Evolutionary conservation across 2,888 invertebrate species (phyloP).

Genomic region (Stratiomys singularior): DNA sequence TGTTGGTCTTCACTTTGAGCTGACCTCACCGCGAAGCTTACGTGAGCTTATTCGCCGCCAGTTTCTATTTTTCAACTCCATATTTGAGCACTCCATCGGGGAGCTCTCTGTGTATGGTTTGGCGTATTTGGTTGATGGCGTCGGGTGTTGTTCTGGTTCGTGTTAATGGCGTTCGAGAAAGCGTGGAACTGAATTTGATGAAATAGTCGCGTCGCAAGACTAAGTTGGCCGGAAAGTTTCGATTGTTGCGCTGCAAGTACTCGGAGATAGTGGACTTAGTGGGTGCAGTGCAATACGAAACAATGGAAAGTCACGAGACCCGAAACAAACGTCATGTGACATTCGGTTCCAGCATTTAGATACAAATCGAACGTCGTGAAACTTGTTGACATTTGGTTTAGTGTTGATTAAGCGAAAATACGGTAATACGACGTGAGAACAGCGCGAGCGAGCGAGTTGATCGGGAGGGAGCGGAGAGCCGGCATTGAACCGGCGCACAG

Average conservation of each 20-base stretch:
- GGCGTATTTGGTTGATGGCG: neutral
- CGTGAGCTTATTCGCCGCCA: neutral
- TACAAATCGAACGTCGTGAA: neutral
- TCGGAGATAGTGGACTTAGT: neutral
- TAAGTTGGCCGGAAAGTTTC: neutral
- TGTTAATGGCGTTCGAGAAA: neutral
- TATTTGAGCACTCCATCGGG: neutral
- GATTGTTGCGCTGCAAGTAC: neutral
- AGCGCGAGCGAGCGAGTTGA: no score
- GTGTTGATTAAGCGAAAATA: slow-evolving; percentile 22
- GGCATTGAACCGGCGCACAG: neutral
- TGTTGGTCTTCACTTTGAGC: neutral
- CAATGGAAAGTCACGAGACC: neutral
- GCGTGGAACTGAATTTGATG: neutral
- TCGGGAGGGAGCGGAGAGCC: neutral
- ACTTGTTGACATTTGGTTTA: slow-evolving; percentile 36
- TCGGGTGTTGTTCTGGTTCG: slow-evolving; percentile 7
- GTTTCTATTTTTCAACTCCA: neutral
- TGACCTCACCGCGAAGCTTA: neutral
- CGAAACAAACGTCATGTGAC: slow-evolving; percentile 18
- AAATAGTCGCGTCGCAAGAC: neutral
- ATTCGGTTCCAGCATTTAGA: neutral
- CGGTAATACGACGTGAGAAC: neutral
- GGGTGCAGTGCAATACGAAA: neutral
- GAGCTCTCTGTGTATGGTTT: neutral